Conservation (phyloP, 2,888 invertebrate species). For the Orthonychiurus folsomi region DNA sequence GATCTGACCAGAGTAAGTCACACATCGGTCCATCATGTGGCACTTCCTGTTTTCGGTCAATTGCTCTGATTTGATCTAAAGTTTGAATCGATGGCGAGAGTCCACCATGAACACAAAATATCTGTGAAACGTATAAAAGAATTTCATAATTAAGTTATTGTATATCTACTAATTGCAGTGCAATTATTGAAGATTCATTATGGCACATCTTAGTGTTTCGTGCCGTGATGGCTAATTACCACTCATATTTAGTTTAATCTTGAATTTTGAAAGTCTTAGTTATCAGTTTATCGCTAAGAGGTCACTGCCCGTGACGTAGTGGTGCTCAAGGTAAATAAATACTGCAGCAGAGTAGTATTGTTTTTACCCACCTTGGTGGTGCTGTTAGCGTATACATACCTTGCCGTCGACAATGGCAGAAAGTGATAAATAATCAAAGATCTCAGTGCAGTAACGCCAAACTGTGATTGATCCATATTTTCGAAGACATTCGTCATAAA, state of each 20-base stretch:
- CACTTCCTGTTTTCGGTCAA: constrained; percentile 97
- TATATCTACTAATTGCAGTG: too few species aligned
- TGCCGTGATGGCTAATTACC: too few species aligned
- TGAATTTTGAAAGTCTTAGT: too few species aligned
- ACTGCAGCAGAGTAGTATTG: too few species aligned
- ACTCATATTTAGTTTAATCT: too few species aligned
- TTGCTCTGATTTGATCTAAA: constrained; percentile 93
- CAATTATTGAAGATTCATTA: too few species aligned
- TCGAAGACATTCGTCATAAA: constrained; percentile 96
- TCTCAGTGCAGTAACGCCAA: constrained; percentile 99
- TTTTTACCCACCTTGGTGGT: constrained; percentile 2
- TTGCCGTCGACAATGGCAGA: constrained; percentile 96
- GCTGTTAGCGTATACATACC: constrained; percentile 46
- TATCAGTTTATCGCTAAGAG: too few species aligned
- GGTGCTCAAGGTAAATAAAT: too few species aligned
- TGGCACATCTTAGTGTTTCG: too few species aligned
- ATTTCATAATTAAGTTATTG: too few species aligned
- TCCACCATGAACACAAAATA: constrained; percentile 99
- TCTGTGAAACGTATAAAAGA: constrained; percentile 52
- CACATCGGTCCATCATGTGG: constrained; percentile 99
- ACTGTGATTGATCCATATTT: constrained; percentile 98
- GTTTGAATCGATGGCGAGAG: constrained; percentile 97
- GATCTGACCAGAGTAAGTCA: constrained; percentile 97
- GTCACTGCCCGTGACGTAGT: too few species aligned
- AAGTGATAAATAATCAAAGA: constrained; percentile 92